Conservation (phyloP, 2,888 invertebrate species). For the Crossocerus cetratus region DNA sequence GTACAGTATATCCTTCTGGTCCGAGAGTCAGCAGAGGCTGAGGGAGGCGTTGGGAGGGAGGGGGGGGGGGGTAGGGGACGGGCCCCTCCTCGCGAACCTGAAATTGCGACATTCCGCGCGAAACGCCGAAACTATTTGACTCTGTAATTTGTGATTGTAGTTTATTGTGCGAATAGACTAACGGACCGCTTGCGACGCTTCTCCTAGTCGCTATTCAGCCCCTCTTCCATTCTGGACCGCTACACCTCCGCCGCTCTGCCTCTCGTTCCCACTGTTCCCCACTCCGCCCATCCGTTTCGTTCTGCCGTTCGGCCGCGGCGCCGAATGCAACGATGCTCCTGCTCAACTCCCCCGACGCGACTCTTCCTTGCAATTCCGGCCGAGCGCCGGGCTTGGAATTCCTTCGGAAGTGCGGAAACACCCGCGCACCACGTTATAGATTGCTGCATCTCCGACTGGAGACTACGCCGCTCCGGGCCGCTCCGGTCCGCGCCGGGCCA, state of each 20-base stretch:
- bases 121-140: constrained; percentile 77
- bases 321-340: constrained; percentile 40
- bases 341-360: constrained; percentile 58
- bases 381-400: constrained; percentile 50
- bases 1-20: no score
- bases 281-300: no score
- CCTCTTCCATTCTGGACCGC: no score
- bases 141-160: constrained; percentile 77
- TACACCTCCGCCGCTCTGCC: no score
- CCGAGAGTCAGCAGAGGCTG: constrained; percentile 60
- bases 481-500: constrained; percentile 26
- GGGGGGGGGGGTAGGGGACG: constrained; percentile 45
- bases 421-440: constrained; percentile 48
- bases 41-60: constrained; percentile 49
- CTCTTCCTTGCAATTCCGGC: constrained; percentile 59
- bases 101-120: constrained; percentile 77
- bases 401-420: constrained; percentile 50
- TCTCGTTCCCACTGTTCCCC: no score
- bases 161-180: constrained; percentile 76
- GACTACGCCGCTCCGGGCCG: constrained; percentile 35
- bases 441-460: constrained; percentile 46
- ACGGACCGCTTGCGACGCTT: constrained; percentile 53
- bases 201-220: constrained; percentile 18
- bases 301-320: no score
- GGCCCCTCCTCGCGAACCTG: constrained; percentile 57